Evolutionary conservation across 2,113 vertebrate species (phyloP).

Genomic region (Taurulus bubalis): DNA sequence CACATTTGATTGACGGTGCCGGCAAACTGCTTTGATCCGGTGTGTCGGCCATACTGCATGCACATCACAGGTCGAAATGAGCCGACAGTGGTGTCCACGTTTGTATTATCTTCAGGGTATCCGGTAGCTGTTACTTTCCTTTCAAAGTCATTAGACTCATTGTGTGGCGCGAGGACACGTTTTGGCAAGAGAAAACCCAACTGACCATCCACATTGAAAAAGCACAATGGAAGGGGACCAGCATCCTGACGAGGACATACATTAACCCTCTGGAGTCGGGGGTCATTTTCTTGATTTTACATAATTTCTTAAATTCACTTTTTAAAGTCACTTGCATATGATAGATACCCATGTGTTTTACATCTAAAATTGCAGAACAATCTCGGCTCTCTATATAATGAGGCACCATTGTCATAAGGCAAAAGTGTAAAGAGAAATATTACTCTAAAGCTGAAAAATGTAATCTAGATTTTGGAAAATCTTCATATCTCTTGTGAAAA

Average conservation of each 20-base stretch:
- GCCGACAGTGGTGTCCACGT: neutral
- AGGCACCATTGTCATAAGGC: too few relatives aligned
- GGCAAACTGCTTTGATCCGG: neutral
- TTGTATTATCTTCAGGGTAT: neutral
- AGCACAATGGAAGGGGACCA: neutral
- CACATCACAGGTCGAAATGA: neutral
- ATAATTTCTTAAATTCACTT: too few relatives aligned
- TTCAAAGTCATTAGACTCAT: neutral
- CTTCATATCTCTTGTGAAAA: too few relatives aligned
- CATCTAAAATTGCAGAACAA: too few relatives aligned
- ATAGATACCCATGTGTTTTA: too few relatives aligned
- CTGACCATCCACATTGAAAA: neutral
- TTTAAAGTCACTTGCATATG: too few relatives aligned
- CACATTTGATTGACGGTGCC: conserved; percentile 30
- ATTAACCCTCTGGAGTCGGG: too few relatives aligned
- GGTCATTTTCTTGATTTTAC: too few relatives aligned
- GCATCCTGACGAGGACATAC: neutral
- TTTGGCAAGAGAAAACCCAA: neutral
- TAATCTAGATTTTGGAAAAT: too few relatives aligned
- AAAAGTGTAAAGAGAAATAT: too few relatives aligned
- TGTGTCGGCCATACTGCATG: neutral
- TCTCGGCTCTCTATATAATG: too few relatives aligned
- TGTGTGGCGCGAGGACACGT: neutral
- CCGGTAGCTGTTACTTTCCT: neutral
- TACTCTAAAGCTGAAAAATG: too few relatives aligned